These are phyloP conservation scores for Girardinus metallicus DNA, from an alignment of 2,797 vertebrate genomes.

Conservation along the genomic window DNA sequence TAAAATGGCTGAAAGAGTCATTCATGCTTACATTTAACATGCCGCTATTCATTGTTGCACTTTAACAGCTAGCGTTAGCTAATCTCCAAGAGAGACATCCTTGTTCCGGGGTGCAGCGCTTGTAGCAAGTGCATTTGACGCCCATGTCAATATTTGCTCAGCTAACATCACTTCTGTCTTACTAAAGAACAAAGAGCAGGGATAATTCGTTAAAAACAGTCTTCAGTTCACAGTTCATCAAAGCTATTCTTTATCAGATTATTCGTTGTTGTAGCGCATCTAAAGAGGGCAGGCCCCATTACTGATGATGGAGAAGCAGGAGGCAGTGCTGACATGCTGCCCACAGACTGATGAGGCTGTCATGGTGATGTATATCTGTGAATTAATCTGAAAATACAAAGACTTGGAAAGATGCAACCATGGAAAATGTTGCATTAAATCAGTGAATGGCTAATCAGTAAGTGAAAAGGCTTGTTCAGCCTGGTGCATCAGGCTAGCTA, in stretches of 20 bases:
- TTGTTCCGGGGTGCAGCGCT: conserved; percentile 74
- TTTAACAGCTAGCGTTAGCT: conserved; percentile 31
- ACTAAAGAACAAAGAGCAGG: not conserved
- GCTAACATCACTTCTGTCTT: not conserved
- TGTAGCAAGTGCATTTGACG: conserved; percentile 70
- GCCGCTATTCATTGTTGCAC: not conserved
- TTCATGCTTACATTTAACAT: rapidly evolving
- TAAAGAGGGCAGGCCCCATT: conserved; percentile 26
- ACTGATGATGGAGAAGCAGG: conserved; percentile 30
- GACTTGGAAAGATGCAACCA: not conserved
- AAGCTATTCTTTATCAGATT: not conserved
- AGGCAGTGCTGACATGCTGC: conserved; percentile 30
- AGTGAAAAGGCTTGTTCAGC: not conserved
- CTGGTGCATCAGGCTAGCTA: not conserved
- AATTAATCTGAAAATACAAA: not conserved
- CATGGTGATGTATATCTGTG: not conserved
- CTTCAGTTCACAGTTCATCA: not conserved
- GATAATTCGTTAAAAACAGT: not conserved
- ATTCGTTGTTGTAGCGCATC: not conserved
- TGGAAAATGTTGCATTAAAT: not conserved
- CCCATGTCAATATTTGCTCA: conserved; percentile 71
- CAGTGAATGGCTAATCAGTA: not conserved
- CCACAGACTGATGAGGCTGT: not conserved
- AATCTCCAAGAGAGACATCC: conserved; percentile 43
- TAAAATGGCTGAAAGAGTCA: not conserved